A percentile compares a stretch with the other conserved stretches of the same genome.
These are phyloP conservation scores for Mus musculus DNA, from an alignment of 2,113 vertebrate species.

Conservation along the genomic window GRCm39 chr9:66147001-66147500, in stretches of 20 bases:
- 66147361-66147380: not conserved
- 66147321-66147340: not conserved
- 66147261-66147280: not conserved
- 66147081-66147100: not conserved
- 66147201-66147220: not conserved
- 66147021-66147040: not conserved
- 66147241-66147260: not conserved
- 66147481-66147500: too few species aligned
- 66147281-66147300: not conserved
- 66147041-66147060: not conserved
- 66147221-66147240: not conserved
- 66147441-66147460: not conserved
- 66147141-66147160: not conserved
- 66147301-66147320: not conserved
- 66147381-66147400: not conserved
- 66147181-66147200: not conserved
- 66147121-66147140: not conserved
- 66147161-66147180: not conserved
- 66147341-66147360: not conserved
- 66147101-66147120: too few species aligned
- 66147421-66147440: not conserved
- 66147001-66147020: not conserved
- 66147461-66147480: too few species aligned
- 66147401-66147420: not conserved
- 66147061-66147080: not conserved